Conservation (phyloP, 2,113 vertebrate genomes). For the Isurus oxyrinchus region DNA sequence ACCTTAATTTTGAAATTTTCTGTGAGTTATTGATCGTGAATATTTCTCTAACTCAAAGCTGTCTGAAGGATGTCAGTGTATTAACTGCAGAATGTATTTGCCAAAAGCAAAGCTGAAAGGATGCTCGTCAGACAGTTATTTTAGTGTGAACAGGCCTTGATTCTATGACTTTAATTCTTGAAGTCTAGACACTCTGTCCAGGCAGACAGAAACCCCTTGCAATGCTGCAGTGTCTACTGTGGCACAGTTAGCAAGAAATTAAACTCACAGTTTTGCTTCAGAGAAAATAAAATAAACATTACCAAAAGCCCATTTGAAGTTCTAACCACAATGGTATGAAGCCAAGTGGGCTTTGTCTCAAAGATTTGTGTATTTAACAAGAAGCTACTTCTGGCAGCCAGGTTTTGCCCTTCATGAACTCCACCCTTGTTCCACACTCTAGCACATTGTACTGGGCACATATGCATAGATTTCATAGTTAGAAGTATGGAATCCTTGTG, state of each 20-base stretch:
- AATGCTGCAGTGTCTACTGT: slow-evolving; percentile 41
- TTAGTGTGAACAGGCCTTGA: slow-evolving; percentile 27
- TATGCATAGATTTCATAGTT: slow-evolving; percentile 41
- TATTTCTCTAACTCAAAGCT: slow-evolving; percentile 13
- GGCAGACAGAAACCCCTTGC: slow-evolving; percentile 46
- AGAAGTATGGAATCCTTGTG: neutral
- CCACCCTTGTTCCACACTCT: slow-evolving; percentile 40
- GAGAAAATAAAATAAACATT: slow-evolving; percentile 42
- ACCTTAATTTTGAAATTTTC: neutral
- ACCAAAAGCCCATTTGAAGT: slow-evolving; percentile 38
- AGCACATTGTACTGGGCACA: neutral
- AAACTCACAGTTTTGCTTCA: slow-evolving; percentile 47
- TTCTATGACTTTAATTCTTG: slow-evolving; percentile 53
- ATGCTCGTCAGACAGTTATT: neutral
- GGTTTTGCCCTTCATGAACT: slow-evolving; percentile 25
- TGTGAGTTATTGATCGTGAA: neutral
- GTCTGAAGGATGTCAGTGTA: neutral
- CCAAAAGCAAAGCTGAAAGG: slow-evolving; percentile 3
- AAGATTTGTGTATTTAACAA: slow-evolving; percentile 41
- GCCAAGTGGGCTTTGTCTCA: slow-evolving; percentile 44
- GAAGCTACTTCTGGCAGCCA: slow-evolving; percentile 47
- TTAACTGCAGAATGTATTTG: neutral
- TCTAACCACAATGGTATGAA: slow-evolving; percentile 40
- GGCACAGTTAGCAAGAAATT: slow-evolving; percentile 48
- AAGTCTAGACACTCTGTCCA: slow-evolving; percentile 48